Evolutionary conservation across 2,888 invertebrate genomes (phyloP).

Genomic region (Calameuta filiformis): DNA sequence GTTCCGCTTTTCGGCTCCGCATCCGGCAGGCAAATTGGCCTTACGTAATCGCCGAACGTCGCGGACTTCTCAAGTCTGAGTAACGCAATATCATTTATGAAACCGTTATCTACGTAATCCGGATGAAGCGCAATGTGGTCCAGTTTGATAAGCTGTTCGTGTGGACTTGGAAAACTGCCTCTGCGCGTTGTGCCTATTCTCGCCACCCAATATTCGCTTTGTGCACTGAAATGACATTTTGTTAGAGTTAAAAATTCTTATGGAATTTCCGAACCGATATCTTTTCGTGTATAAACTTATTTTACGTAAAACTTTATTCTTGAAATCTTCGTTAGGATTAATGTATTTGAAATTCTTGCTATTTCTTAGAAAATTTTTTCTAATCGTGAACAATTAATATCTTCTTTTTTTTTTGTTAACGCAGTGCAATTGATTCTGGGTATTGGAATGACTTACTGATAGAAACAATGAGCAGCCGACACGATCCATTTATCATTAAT

Average conservation of each 20-base stretch:
- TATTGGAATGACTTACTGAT: constrained; percentile 72
- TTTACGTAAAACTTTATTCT: not conserved
- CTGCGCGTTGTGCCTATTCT: constrained; percentile 80
- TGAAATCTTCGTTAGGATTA: not conserved
- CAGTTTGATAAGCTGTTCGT: constrained; percentile 77
- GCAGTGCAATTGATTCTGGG: no score
- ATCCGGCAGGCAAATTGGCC: constrained; percentile 76
- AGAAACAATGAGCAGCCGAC: constrained; percentile 86
- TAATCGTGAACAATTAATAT: no score
- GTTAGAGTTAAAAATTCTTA: not conserved
- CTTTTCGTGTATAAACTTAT: not conserved
- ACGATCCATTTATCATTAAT: constrained; percentile 79
- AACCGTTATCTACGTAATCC: constrained; percentile 79
- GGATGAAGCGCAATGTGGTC: constrained; percentile 78
- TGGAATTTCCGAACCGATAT: not conserved
- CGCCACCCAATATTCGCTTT: constrained; percentile 83
- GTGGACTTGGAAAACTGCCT: constrained; percentile 80
- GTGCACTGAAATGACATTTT: constrained; percentile 68
- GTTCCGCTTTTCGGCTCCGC: constrained; percentile 73
- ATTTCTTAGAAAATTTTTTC: not conserved
- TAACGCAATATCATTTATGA: constrained; percentile 82
- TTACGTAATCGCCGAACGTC: constrained; percentile 72
- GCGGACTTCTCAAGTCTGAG: constrained; percentile 73
- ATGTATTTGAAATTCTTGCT: constrained; percentile 16
- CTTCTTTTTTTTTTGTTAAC: no score